Percentiles rank a stretch among this genome's conserved stretches.
phyloP scores from a whole-genome alignment of 2,113 vertebrate species.

The Alexandromys fortis region DNA sequence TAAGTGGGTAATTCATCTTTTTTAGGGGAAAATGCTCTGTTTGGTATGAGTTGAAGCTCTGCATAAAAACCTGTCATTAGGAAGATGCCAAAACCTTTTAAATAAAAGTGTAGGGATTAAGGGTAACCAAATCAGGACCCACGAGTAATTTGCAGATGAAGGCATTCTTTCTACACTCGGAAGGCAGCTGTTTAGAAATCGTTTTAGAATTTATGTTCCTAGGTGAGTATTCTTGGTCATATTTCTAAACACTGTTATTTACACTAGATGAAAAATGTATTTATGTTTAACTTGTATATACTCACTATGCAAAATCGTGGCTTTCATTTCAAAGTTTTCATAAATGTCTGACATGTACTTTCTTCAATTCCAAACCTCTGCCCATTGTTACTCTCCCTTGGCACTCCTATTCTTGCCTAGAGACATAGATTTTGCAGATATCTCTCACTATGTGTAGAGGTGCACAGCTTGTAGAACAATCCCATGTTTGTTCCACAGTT shows the following conservation, averaged over 20 bases:
- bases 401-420: background rate
- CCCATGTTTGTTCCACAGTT: background rate
- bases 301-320: background rate
- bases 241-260: background rate
- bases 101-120: background rate
- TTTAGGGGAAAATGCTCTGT: background rate
- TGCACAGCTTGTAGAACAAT: background rate
- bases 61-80: constrained; percentile 2
- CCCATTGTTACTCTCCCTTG: background rate
- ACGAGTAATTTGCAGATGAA: background rate
- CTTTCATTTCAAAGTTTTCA: background rate
- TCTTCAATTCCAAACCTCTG: background rate
- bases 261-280: background rate
- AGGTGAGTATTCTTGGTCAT: background rate
- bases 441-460: background rate
- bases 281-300: background rate
- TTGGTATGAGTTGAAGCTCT: constrained; percentile 7
- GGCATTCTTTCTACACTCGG: background rate
- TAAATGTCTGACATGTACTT: background rate
- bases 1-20: constrained; percentile 45
- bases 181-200: background rate
- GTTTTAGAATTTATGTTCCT: background rate
- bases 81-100: background rate
- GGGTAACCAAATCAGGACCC: background rate
- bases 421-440: background rate